phyloP scores from a whole-genome alignment of 2,888 invertebrate genomes.

The Calephelis perditalis region DNA sequence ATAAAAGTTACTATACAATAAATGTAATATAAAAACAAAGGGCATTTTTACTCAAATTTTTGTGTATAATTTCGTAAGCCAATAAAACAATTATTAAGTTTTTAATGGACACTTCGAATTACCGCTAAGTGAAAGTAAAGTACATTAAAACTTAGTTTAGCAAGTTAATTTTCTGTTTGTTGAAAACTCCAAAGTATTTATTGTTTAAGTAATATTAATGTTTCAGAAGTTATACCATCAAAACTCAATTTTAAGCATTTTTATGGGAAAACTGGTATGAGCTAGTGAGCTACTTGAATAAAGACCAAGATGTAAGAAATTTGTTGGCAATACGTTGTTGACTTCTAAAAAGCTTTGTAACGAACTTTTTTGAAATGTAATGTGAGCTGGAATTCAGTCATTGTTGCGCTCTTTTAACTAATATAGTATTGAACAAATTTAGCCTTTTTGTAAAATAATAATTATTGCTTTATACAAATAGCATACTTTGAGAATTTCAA shows the following conservation, averaged over 20 bases:
- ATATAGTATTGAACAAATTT: no score
- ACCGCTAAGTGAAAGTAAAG: slow-evolving; percentile 54
- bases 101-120: slow-evolving; percentile 57
- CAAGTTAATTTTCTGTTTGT: slow-evolving; percentile 44
- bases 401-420: no score
- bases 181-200: slow-evolving; percentile 35
- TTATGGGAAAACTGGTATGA: no score
- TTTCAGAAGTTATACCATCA: slow-evolving; percentile 4
- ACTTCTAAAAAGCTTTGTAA: neutral
- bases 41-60: neutral
- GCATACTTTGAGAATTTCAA: no score
- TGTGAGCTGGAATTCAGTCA: no score
- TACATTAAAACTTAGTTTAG: slow-evolving; percentile 51
- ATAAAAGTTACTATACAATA: neutral
- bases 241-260: no score
- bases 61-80: slow-evolving; percentile 19
- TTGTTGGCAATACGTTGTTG: no score
- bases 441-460: no score
- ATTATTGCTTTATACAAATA: no score
- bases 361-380: no score
- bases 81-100: slow-evolving; percentile 41
- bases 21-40: neutral
- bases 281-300: no score
- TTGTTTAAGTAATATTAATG: slow-evolving; percentile 26
- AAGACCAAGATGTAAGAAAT: no score